phyloP scores from a whole-genome alignment of 2,113 vertebrate genomes.

The Cyanoderma ruficeps region DNA sequence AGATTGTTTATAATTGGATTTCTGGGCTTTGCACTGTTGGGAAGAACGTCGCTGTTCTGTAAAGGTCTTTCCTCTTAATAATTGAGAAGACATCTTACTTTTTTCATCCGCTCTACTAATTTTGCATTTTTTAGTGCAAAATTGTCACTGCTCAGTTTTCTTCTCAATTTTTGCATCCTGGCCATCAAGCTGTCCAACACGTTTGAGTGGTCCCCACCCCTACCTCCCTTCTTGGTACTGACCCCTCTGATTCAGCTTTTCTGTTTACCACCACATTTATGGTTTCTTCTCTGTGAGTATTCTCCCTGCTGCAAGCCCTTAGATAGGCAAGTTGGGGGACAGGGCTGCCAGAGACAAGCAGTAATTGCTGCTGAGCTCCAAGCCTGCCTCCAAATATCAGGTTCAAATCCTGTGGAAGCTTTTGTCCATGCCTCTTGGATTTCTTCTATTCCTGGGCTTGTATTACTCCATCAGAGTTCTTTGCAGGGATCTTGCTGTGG shows the following conservation, averaged over 20 bases:
- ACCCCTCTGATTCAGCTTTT: neutral
- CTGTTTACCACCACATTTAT: rapidly evolving
- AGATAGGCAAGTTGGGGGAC: neutral
- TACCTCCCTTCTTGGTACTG: neutral
- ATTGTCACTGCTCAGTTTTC: neutral
- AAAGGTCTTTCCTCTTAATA: neutral
- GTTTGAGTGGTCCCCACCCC: neutral
- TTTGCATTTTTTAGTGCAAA: neutral
- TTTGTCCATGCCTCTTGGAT: neutral
- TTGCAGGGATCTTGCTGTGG: neutral
- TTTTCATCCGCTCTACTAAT: neutral
- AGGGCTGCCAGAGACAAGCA: neutral
- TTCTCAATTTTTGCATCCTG: neutral
- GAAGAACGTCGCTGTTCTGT: neutral
- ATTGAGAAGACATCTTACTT: neutral
- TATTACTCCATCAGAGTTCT: neutral
- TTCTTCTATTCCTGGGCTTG: neutral
- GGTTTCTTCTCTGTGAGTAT: neutral
- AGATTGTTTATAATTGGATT: neutral
- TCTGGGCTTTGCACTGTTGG: neutral
- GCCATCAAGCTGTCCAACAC: neutral
- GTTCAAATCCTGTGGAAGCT: neutral
- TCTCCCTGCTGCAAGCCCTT: rapidly evolving
- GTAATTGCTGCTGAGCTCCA: neutral
- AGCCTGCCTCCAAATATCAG: neutral